Conservation (phyloP, 2,888 invertebrate species). For the Carabus problematicus region DNA sequence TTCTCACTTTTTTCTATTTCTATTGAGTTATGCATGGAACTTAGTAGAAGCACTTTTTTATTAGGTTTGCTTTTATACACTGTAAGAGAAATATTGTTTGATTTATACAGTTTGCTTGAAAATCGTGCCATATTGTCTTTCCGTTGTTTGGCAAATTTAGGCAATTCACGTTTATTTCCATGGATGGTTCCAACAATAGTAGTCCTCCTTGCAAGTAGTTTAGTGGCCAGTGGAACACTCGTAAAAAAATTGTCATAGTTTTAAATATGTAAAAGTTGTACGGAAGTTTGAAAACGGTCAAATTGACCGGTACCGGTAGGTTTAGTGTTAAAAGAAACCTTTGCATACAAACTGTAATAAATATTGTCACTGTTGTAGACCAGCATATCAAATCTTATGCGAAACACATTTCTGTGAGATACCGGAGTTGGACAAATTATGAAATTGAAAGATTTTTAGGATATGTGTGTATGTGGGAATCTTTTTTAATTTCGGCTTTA, state of each 20-base stretch:
- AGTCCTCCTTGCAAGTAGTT: slow-evolving; percentile 47
- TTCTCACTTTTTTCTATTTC: slow-evolving; percentile 23
- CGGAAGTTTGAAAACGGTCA: too few relatives aligned
- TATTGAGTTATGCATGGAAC: slow-evolving; percentile 36
- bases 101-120: slow-evolving; percentile 44
- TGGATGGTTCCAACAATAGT: slow-evolving; percentile 48
- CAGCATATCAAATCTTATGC: too few relatives aligned
- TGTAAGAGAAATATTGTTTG: slow-evolving; percentile 37
- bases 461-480: too few relatives aligned
- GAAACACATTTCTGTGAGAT: too few relatives aligned
- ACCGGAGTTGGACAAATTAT: too few relatives aligned
- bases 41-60: slow-evolving; percentile 39
- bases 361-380: too few relatives aligned
- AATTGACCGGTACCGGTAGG: too few relatives aligned
- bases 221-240: slow-evolving; percentile 45
- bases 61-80: slow-evolving; percentile 40
- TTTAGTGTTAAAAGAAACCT: too few relatives aligned
- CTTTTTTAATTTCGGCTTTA: too few relatives aligned
- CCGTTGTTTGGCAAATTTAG: slow-evolving; percentile 43
- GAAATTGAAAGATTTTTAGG: too few relatives aligned
- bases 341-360: too few relatives aligned
- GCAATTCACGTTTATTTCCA: slow-evolving; percentile 45
- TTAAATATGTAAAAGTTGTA: too few relatives aligned
- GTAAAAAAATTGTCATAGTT: slow-evolving; percentile 50
- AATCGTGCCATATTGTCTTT: slow-evolving; percentile 46